These are phyloP conservation scores for Scomber scombrus DNA, from an alignment of 2,113 vertebrate genomes.

Conservation along the genomic window DNA sequence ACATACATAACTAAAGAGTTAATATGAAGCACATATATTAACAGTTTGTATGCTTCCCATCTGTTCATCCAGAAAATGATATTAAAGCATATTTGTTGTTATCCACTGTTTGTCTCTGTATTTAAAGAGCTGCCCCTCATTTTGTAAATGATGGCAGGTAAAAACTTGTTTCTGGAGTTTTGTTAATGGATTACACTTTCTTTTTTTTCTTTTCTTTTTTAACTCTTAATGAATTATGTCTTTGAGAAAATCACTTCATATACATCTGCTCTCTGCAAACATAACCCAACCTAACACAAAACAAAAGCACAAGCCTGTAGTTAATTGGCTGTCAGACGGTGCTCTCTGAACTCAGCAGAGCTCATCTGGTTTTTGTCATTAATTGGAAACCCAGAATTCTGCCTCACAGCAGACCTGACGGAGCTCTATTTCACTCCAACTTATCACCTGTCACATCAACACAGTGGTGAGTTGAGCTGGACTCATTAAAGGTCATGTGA, in stretches of 20 bases:
- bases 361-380: slow-evolving; percentile 5
- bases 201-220: no score
- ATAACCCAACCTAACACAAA: neutral
- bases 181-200: no score
- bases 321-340: neutral
- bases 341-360: neutral
- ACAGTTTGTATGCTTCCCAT: no score
- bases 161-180: no score
- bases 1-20: no score
- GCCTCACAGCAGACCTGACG: neutral
- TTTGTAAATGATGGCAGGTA: no score
- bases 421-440: neutral
- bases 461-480: neutral
- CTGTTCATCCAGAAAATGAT: no score
- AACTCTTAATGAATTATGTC: no score
- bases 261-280: neutral
- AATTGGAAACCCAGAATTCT: neutral
- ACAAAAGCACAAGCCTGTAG: neutral
- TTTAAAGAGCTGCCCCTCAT: no score
- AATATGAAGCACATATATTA: no score
- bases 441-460: neutral
- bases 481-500: neutral
- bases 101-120: no score
- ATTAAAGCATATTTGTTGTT: no score
- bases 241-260: neutral